Base-by-base conservation (phyloP, 2,888 invertebrate genomes). In the Rambutsinella grinnellia region DNA sequence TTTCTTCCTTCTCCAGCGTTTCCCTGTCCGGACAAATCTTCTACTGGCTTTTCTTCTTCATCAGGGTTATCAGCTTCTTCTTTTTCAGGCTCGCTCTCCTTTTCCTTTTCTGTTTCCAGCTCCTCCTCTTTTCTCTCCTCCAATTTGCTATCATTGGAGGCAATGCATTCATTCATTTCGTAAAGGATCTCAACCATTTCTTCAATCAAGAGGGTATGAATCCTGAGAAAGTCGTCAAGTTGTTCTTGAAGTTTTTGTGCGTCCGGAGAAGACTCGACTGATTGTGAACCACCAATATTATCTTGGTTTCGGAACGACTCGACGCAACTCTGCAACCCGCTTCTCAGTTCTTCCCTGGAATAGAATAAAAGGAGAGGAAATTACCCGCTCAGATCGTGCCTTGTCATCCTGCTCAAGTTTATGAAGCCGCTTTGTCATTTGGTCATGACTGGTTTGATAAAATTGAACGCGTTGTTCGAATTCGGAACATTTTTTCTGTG, bases 401-500 rank as follows among this genome's bases (percentile, higher is more conserved):
- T 82, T 81, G 57, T 83, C 83, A 61, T 82, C 82, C 15, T 78
- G 67, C 58, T 83, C 82, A 23, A 82, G 72, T 56, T 78, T 81
- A 36, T 81, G 79, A 2, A 83, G 72, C 10, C 83, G 78, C 36
- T 57, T 65, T 17, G 82, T 80, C 79, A 83, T 80, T 63, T 81
- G 79, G 44, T 82, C 83, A 70, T 83, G 82, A 63, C 79, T 81
- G 23, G 68, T 75, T 24, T 74, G 74, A 61, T 82, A 83, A 76
- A 79, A 79, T 68, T 81, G 71, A 71, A 85, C 79, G 79, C 78
- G 76, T 28, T 84, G 80, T 60, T 85, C 85, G 76, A 86, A 83
- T 79, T 90, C 89, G 86, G 90, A 90, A 87, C 90, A 89, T 85
- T 89, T 89, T 85, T 87, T 88, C 90, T 91, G 76, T 46, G 81